Evolutionary conservation across 2,797 vertebrate species (phyloP).

Genomic region (Hypotaenidia okinawae): DNA sequence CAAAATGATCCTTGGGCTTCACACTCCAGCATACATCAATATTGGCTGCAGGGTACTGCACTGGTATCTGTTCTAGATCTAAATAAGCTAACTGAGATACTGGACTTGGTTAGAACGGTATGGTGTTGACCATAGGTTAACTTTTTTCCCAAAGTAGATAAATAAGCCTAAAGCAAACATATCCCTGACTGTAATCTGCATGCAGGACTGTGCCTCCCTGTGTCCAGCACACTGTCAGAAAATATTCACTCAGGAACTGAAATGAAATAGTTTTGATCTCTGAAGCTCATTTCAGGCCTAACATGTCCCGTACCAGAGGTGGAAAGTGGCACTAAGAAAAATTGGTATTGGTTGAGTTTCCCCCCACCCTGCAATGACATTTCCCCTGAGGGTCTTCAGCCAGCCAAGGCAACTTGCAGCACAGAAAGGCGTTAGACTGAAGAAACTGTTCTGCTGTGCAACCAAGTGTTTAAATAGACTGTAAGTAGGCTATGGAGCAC

Average conservation of each 20-base stretch:
- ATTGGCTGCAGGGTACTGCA: not conserved
- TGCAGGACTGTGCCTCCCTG: not conserved
- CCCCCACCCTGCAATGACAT: not conserved
- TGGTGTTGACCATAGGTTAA: conserved; percentile 5
- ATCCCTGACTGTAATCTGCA: conserved; percentile 4
- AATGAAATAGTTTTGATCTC: not conserved
- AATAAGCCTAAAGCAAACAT: conserved; percentile 34
- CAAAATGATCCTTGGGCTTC: not conserved
- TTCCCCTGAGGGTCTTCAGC: not conserved
- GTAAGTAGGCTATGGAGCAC: not conserved
- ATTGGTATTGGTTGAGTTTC: not conserved
- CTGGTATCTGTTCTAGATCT: not conserved
- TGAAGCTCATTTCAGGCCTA: not conserved
- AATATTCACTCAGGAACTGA: conserved; percentile 15
- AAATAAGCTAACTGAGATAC: not conserved
- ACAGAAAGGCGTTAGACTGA: not conserved
- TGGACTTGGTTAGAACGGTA: conserved; percentile 10
- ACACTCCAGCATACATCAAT: not conserved
- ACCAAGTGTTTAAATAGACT: conserved; percentile 17
- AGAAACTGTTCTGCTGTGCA: conserved; percentile 4
- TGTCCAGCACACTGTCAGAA: conserved; percentile 2
- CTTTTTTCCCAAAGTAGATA: not conserved
- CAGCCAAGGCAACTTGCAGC: conserved; percentile 1
- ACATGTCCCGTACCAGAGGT: not conserved
- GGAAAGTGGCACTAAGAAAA: not conserved